Conservation (phyloP, 2,797 vertebrate genomes). For the Alca torda region DNA sequence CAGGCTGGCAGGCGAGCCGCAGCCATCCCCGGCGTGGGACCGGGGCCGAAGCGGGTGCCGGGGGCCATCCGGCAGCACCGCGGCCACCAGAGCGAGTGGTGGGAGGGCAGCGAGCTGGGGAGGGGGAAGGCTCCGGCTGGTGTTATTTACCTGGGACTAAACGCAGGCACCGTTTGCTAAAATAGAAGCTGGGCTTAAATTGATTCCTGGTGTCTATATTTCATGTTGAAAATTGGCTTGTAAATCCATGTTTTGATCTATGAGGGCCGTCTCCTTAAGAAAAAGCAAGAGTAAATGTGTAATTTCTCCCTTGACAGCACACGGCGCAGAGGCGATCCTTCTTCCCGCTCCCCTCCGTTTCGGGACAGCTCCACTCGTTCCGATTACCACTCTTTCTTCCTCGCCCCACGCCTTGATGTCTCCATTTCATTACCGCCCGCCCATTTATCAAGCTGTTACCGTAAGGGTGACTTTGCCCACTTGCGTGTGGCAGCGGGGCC, state of each 20-base stretch:
- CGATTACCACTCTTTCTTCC: slow-evolving; percentile 84
- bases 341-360: slow-evolving; percentile 83
- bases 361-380: slow-evolving; percentile 81
- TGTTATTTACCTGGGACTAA: slow-evolving; percentile 74
- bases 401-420: slow-evolving; percentile 98
- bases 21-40: accelerated
- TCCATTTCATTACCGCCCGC: slow-evolving; percentile 97
- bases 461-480: slow-evolving; percentile 90
- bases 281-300: slow-evolving; percentile 99
- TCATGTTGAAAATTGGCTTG: slow-evolving; percentile 99
- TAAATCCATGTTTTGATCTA: slow-evolving; percentile 98
- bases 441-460: slow-evolving; percentile 93
- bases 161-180: slow-evolving; percentile 72
- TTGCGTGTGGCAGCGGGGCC: slow-evolving; percentile 72
- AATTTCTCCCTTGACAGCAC: slow-evolving; percentile 99
- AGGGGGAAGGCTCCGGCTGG: slow-evolving; percentile 1
- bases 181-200: slow-evolving; percentile 90
- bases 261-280: slow-evolving; percentile 98
- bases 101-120: background rate
- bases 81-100: background rate
- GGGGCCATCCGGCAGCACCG: background rate
- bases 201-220: slow-evolving; percentile 99
- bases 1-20: background rate
- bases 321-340: slow-evolving; percentile 96
- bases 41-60: accelerated